Evolutionary conservation across 2,797 vertebrate species (phyloP).

Genomic region (Benthosema pterotum): DNA sequence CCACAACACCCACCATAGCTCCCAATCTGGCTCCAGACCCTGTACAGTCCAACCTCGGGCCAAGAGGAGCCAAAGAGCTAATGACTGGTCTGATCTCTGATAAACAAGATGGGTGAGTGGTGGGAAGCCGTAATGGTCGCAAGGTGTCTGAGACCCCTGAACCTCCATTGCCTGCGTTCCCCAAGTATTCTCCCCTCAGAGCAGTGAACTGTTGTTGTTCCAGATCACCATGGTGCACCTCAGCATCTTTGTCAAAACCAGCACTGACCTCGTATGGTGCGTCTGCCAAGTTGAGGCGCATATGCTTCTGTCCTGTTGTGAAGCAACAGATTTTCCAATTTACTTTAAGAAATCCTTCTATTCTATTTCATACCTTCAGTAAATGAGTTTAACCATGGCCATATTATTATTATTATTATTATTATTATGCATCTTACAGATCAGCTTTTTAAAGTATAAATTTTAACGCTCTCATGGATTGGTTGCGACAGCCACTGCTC

Average conservation of each 20-base stretch:
- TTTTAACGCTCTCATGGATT: no score
- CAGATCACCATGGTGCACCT: constrained; percentile 83
- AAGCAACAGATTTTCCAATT: constrained; percentile 22
- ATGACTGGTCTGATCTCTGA: constrained; percentile 90
- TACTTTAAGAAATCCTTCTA: no score
- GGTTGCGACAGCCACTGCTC: no score
- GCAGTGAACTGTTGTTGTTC: constrained; percentile 83
- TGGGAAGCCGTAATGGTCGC: constrained; percentile 78
- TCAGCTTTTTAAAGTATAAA: no score
- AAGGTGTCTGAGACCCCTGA: constrained; percentile 59
- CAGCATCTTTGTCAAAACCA: constrained; percentile 91
- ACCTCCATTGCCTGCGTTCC: constrained; percentile 66
- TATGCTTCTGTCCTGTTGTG: constrained; percentile 91
- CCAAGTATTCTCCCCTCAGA: constrained; percentile 80
- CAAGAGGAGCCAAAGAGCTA: constrained; percentile 86
- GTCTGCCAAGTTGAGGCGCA: constrained; percentile 88
- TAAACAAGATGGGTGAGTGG: constrained; percentile 86
- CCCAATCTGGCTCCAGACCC: constrained; percentile 75
- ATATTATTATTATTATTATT: no score
- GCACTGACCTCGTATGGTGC: constrained; percentile 88
- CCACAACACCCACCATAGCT: constrained; percentile 51
- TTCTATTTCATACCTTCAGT: no score
- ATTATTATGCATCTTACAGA: no score
- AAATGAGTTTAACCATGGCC: no score
- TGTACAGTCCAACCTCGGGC: constrained; percentile 85